These are phyloP conservation scores for Bombus fervidus DNA, from an alignment of 1,140 invertebrate species.

Conservation along the genomic window DNA sequence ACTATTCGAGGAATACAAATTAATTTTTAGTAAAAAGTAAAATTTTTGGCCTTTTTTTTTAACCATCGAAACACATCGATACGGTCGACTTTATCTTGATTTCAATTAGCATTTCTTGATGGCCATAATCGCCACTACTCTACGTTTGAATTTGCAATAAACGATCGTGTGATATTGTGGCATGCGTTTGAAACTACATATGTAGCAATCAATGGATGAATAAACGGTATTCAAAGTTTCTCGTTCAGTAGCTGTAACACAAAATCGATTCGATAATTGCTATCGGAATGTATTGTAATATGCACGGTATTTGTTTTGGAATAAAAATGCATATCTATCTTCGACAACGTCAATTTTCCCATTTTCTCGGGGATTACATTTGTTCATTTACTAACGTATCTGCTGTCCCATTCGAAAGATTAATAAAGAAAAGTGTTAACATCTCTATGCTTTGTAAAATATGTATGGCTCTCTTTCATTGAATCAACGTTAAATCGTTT, in stretches of 20 bases:
- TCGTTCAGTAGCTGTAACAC: not conserved
- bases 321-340: too few relatives aligned
- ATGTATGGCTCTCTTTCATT: not conserved
- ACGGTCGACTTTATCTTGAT: too few relatives aligned
- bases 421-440: not conserved
- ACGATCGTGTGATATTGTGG: not conserved
- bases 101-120: not conserved
- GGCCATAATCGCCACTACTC: not conserved
- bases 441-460: not conserved
- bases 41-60: not conserved
- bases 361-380: not conserved
- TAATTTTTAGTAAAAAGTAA: too few relatives aligned
- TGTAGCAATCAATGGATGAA: not conserved
- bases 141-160: not conserved
- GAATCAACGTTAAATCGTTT: not conserved
- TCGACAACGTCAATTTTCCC: too few relatives aligned
- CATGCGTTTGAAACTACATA: not conserved
- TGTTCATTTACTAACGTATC: too few relatives aligned
- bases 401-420: not conserved
- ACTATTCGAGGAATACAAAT: too few relatives aligned
- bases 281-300: not conserved
- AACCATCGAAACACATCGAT: not conserved
- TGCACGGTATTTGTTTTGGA: too few relatives aligned
- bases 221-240: slow-evolving; percentile 13
- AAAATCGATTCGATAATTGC: not conserved